A percentile compares a stretch with the other conserved stretches of the same genome.
Evolutionary conservation across 2,113 vertebrate genomes (phyloP).

Genomic region (Trogon melanurus): DNA sequence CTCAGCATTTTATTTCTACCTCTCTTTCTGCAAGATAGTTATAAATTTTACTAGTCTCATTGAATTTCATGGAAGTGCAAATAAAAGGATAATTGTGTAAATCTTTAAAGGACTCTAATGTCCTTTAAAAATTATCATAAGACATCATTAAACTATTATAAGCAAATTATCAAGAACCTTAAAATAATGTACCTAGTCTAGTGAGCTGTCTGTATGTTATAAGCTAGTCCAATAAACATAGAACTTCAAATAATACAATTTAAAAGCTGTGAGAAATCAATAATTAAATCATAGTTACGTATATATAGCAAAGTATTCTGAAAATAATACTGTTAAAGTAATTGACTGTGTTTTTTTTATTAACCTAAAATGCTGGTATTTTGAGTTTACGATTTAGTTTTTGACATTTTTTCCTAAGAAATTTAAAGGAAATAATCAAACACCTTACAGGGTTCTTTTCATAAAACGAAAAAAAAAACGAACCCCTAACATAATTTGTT

Average conservation of each 20-base stretch:
- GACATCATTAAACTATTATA: not conserved
- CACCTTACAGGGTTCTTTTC: not conserved
- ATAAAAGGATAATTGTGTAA: not conserved
- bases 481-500: not conserved
- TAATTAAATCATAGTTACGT: not conserved
- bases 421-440: not conserved
- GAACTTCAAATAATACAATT: not conserved
- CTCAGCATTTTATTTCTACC: not conserved
- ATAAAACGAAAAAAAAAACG: not conserved
- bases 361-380: not conserved
- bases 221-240: not conserved
- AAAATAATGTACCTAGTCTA: not conserved
- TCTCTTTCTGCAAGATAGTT: not conserved
- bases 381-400: not conserved
- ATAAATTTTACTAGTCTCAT: not conserved
- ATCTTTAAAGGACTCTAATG: not conserved
- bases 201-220: not conserved
- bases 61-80: not conserved
- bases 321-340: not conserved
- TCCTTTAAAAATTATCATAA: not conserved
- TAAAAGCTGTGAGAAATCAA: not conserved
- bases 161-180: not conserved
- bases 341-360: not conserved
- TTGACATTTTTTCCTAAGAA: not conserved
- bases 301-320: not conserved